These are phyloP conservation scores for Ceratitis capitata DNA, from an alignment of 1,140 invertebrate species.

Conservation along the genomic window DNA sequence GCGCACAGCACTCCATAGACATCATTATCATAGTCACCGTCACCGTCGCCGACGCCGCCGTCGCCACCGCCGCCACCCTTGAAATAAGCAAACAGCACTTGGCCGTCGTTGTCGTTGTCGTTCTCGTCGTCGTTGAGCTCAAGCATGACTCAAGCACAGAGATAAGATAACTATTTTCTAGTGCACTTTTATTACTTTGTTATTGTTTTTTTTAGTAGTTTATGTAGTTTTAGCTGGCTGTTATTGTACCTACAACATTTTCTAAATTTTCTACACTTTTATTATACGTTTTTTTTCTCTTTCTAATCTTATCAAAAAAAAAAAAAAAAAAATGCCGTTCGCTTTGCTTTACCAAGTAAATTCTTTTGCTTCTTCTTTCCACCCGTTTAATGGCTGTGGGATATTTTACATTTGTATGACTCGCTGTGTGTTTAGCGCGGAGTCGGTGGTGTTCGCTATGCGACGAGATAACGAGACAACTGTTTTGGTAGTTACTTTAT, in stretches of 20 bases:
- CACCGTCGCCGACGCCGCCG: no score
- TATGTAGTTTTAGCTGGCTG: not conserved
- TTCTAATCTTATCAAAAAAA: no score
- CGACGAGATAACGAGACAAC: constrained; percentile 11
- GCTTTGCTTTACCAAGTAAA: not conserved
- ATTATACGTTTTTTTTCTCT: not conserved
- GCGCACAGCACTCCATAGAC: not conserved
- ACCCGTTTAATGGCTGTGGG: not conserved
- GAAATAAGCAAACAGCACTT: not conserved
- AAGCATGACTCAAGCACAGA: constrained; percentile 6
- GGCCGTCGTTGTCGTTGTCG: not conserved
- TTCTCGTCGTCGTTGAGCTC: not conserved
- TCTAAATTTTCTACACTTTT: not conserved
- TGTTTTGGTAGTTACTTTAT: constrained; percentile 23
- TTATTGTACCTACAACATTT: not conserved
- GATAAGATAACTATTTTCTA: constrained; percentile 2
- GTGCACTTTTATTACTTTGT: not conserved
- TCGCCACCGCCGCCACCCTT: not conserved
- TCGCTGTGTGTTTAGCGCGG: not conserved
- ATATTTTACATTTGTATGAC: not conserved
- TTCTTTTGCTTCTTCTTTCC: not conserved
- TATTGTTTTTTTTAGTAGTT: not conserved
- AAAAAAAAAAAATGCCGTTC: no score
- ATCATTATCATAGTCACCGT: no score
- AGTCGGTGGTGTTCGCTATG: not conserved